Evolutionary conservation across 1,140 invertebrate genomes (phyloP), one percentile per base, ranked within the genome.

Genomic region (Euwallacea similis): DNA sequence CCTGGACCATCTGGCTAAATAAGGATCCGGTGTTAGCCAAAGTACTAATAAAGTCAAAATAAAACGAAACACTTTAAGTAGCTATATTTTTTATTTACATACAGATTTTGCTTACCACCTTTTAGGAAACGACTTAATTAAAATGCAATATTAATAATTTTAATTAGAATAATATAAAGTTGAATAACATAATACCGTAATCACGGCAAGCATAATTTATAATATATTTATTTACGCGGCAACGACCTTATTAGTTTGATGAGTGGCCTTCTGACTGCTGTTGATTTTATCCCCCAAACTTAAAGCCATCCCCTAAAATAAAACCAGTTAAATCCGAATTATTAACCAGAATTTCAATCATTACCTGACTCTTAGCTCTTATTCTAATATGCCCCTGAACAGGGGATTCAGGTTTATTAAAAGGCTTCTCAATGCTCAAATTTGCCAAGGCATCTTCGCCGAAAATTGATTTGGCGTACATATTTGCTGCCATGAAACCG

Each of bases 391-490:
- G 97, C 7, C 98, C 98, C 16, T 93, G 93, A 9, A 99, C 96
- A 47, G 95, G 89, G 16, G 93, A 90, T 76, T 93, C 89, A 6
- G 92, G 88, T 79, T 95, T 92, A 79, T 95, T 91, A 43, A 94
- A 85, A 10, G 96, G 92, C 78, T 97, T 98, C 83, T 99, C 98
- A 76, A 99, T 96, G 78, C 95, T 98, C 74, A 99, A 87, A 88
- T 99, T 99, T 58, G 97, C 98, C 69, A 99, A 84, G 2, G 97
- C 97, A 84, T 99, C 97, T 85, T 99, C 98, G 3, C 98, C 98
- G 84, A 99, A 99, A 79, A 99, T 99, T 2, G 97, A 98, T 79
- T 96, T 91, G 46, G 98, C 97, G 85, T 99, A 99, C 87, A 99
- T 91, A 81, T 99, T 99, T 44, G 97, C 98, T 46, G 97, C 97